Conservation (phyloP, 2,888 invertebrate genomes). For the Hipparchia semele region DNA sequence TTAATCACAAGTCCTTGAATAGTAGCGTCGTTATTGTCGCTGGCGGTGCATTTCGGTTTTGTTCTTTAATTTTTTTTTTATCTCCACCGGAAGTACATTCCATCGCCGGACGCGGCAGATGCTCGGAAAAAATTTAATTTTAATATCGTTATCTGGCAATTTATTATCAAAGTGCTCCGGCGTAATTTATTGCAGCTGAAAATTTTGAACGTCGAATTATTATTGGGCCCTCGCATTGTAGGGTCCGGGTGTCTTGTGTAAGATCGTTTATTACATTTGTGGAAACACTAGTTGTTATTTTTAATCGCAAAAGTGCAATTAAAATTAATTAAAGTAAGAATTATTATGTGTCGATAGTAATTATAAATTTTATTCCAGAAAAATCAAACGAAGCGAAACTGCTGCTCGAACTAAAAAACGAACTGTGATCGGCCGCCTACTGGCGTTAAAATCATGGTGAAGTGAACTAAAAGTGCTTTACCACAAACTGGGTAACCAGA, state of each 20-base stretch:
- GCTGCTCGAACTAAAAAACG: constrained; percentile 39
- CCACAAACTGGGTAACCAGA: constrained; percentile 64
- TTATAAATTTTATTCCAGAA: constrained; percentile 18
- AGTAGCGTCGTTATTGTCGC: constrained; percentile 34
- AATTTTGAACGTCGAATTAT: constrained; percentile 18
- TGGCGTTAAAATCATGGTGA: constrained; percentile 67
- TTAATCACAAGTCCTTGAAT: constrained; percentile 33
- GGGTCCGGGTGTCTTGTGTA: constrained; percentile 1
- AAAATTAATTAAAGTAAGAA: neutral
- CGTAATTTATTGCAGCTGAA: constrained; percentile 29
- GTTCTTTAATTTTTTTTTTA: constrained; percentile 29
- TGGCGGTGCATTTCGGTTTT: constrained; percentile 31
- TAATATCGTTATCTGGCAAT: constrained; percentile 32
- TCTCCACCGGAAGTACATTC: constrained; percentile 41
- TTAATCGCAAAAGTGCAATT: neutral
- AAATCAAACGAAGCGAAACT: constrained; percentile 33
- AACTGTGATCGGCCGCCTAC: constrained; percentile 70
- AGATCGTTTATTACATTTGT: neutral
- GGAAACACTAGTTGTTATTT: constrained; percentile 19
- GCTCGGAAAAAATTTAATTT: constrained; percentile 31
- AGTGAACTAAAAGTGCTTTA: constrained; percentile 65
- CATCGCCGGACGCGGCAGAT: constrained; percentile 40
- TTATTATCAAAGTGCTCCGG: constrained; percentile 25
- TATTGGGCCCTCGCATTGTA: neutral
- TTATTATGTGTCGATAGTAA: neutral